These are phyloP conservation scores for Podarcis muralis DNA, from an alignment of 2,113 vertebrate genomes.

Conservation along the genomic window DNA sequence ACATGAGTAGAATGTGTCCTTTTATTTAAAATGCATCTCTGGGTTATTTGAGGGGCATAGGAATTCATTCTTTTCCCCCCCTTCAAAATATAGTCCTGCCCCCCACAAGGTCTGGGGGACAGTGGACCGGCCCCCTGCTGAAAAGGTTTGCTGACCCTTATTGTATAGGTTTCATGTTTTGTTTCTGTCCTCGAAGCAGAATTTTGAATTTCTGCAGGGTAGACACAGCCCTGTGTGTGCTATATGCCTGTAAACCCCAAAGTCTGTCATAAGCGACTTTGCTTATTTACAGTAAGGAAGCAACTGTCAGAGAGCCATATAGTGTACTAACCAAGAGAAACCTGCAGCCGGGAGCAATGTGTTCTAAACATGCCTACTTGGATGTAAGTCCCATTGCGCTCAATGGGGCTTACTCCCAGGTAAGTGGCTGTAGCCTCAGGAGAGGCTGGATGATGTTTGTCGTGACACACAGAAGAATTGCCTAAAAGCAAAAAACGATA, in stretches of 20 bases:
- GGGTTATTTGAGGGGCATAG: no score
- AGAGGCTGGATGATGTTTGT: no score
- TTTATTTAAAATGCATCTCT: no score
- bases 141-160: no score
- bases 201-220: background rate
- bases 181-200: background rate
- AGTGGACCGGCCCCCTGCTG: no score
- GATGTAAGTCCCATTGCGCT: background rate
- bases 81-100: no score
- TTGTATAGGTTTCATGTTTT: background rate
- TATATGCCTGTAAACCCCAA: background rate
- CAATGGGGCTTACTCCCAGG: background rate
- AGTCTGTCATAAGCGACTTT: background rate
- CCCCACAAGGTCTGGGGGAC: no score
- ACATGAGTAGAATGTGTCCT: no score
- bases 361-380: background rate
- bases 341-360: background rate
- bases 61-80: no score
- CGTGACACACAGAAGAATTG: no score
- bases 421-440: no score
- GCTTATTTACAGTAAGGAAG: background rate
- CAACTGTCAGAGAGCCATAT: background rate
- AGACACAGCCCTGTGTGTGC: background rate
- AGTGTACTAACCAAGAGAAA: background rate
- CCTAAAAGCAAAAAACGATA: no score